phyloP scores from a whole-genome alignment of 2,797 vertebrate genomes.

The Acanthornis magna region DNA sequence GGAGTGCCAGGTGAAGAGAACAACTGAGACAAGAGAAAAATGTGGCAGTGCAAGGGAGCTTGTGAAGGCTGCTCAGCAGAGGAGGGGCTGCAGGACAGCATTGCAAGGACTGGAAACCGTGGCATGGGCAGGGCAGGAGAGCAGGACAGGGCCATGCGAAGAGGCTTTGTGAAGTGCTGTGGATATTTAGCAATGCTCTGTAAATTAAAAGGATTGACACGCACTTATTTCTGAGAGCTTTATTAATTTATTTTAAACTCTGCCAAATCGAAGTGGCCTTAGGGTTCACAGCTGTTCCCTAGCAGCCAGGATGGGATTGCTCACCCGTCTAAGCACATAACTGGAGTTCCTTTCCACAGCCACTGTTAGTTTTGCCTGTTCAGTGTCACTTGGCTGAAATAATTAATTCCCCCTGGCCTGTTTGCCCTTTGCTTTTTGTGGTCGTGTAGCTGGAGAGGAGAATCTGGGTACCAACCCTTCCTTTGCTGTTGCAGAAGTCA shows the following conservation, averaged over 20 bases:
- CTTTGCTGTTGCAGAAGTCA: background rate
- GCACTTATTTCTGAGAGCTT: background rate
- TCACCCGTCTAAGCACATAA: background rate
- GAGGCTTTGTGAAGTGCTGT: background rate
- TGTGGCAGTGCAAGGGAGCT: fast-evolving
- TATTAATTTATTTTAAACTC: background rate
- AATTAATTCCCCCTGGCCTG: background rate
- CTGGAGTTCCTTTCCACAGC: constrained; percentile 2
- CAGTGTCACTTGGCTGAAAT: constrained; percentile 2
- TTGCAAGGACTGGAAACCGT: too few relatives aligned
- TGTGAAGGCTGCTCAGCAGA: background rate
- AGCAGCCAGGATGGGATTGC: background rate
- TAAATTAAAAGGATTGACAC: background rate
- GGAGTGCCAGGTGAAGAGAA: background rate
- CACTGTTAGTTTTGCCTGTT: constrained; percentile 2
- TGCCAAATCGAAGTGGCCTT: background rate
- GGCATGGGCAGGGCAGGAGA: too few relatives aligned
- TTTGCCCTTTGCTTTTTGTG: background rate
- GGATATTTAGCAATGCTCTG: background rate
- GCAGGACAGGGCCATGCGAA: too few relatives aligned
- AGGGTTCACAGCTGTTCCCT: background rate
- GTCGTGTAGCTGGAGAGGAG: background rate
- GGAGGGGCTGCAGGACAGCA: background rate
- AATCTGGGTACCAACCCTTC: background rate
- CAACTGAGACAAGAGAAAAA: background rate